phyloP scores from a whole-genome alignment of 2,888 invertebrate species.

The Koerneria pararmatus region DNA sequence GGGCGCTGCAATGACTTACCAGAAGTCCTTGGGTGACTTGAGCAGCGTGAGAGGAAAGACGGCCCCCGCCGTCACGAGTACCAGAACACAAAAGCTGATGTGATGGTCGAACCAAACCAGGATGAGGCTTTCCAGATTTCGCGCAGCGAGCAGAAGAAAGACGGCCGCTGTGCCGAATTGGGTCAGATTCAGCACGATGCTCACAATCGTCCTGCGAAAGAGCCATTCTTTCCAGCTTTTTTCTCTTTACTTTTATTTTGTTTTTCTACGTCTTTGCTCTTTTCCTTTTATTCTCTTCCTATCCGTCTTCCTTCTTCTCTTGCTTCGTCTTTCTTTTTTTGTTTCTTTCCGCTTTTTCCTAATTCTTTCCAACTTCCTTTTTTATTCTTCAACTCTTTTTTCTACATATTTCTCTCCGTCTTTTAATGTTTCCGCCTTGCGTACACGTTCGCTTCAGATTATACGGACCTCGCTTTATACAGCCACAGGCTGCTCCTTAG shows the following conservation, averaged over 20 bases:
- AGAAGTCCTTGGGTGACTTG: constrained; percentile 55
- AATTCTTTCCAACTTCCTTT: not conserved
- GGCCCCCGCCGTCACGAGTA: constrained; percentile 44
- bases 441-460: too few relatives aligned
- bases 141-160: constrained; percentile 42
- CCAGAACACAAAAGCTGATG: constrained; percentile 47
- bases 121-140: not conserved
- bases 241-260: too few relatives aligned
- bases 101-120: constrained; percentile 18
- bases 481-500: too few relatives aligned
- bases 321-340: not conserved
- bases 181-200: constrained; percentile 45
- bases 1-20: too few relatives aligned
- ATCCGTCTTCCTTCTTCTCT: not conserved
- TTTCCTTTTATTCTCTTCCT: not conserved
- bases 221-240: too few relatives aligned
- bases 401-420: not conserved
- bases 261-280: too few relatives aligned
- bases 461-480: too few relatives aligned
- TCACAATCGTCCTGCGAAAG: constrained; percentile 45
- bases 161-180: constrained; percentile 56
- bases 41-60: constrained; percentile 54
- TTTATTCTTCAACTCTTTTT: not conserved
- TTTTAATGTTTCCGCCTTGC: not conserved
- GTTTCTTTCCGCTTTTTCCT: not conserved